Evolutionary conservation across 2,888 invertebrate species (phyloP).

Genomic region (Drosophila limbata): DNA sequence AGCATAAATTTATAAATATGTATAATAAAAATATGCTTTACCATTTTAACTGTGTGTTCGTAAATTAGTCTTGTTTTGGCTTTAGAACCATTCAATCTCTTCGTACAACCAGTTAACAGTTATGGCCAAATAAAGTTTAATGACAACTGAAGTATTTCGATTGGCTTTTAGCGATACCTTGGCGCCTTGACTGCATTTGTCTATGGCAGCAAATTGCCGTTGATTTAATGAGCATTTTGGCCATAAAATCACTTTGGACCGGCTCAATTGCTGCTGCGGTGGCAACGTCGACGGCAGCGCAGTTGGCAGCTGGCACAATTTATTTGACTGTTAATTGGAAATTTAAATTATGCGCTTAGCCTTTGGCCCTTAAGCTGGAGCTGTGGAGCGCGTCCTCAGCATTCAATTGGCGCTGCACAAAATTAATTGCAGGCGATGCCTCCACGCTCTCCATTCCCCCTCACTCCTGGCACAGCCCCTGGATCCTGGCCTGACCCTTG

Average conservation of each 20-base stretch:
- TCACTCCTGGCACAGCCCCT: neutral
- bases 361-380: constrained; percentile 46
- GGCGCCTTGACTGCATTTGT: constrained; percentile 51
- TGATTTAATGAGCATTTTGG: constrained; percentile 73
- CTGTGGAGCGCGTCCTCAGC: constrained; percentile 22
- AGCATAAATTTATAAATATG: neutral
- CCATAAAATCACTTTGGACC: constrained; percentile 68
- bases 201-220: constrained; percentile 66
- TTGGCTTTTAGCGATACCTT: constrained; percentile 39
- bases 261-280: constrained; percentile 67
- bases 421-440: constrained; percentile 69
- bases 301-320: constrained; percentile 67
- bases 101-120: constrained; percentile 10
- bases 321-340: constrained; percentile 80
- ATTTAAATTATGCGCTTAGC: constrained; percentile 77
- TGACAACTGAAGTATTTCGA: constrained; percentile 14
- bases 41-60: neutral
- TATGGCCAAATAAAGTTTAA: constrained; percentile 13
- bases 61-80: neutral
- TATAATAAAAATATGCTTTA: neutral
- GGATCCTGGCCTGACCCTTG: constrained; percentile 34
- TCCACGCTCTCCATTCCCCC: neutral
- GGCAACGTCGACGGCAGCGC: constrained; percentile 43
- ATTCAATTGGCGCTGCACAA: constrained; percentile 70
- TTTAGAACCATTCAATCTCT: neutral